Percentiles rank a stretch among this genome's conserved stretches.
These are phyloP conservation scores for Rhodinocichla rosea DNA, from an alignment of 2,113 vertebrate species.

Conservation along the genomic window DNA sequence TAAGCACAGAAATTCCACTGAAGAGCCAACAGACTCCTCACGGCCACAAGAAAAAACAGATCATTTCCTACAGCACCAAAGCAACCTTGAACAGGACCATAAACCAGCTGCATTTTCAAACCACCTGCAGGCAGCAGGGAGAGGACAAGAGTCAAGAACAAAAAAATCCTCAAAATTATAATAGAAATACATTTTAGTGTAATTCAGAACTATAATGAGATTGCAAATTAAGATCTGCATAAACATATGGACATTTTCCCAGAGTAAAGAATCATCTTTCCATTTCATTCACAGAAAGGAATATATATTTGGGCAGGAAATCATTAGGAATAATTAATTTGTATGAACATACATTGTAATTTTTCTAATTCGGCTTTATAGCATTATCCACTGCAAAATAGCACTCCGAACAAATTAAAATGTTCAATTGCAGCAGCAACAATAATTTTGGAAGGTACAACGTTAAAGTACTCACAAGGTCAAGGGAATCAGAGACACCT, in stretches of 20 bases:
- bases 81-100: not conserved
- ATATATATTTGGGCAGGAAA: not conserved
- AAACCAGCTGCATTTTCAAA: not conserved
- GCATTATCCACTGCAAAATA: not conserved
- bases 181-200: not conserved
- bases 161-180: not conserved
- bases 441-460: not conserved
- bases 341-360: not conserved
- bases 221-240: not conserved
- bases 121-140: not conserved
- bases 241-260: not conserved
- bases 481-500: not conserved
- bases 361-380: not conserved
- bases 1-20: not conserved
- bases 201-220: not conserved
- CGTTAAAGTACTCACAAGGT: not conserved
- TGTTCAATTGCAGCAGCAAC: not conserved
- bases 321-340: slow-evolving; percentile 25
- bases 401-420: not conserved
- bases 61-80: not conserved
- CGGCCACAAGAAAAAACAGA: not conserved
- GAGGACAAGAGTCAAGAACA: not conserved
- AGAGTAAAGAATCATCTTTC: not conserved
- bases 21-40: not conserved
- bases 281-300: not conserved